phyloP scores from a whole-genome alignment of 2,797 vertebrate species.

The Notamacropus eugenii region DNA sequence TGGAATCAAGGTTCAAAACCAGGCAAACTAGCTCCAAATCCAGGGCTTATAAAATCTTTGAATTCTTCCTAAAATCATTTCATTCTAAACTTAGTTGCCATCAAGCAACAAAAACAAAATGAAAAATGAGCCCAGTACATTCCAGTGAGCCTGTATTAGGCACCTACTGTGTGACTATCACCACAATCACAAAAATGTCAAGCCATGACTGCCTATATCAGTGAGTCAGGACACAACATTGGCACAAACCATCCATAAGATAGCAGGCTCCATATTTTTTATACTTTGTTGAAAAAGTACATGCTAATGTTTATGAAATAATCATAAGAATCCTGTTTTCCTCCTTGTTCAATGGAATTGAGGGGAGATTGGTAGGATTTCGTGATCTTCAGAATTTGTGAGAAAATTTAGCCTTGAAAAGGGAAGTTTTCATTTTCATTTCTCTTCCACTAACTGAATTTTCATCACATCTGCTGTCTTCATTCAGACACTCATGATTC shows the following conservation, averaged over 20 bases:
- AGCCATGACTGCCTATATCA: neutral
- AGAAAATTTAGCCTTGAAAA: neutral
- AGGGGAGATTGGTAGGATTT: neutral
- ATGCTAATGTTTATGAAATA: neutral
- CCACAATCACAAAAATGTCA: neutral
- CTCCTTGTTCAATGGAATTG: neutral
- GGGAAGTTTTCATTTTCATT: neutral
- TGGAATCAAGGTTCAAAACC: neutral
- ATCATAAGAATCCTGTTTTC: neutral
- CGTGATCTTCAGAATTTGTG: neutral
- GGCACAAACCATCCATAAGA: neutral
- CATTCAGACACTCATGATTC: neutral
- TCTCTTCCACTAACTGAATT: neutral
- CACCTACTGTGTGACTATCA: neutral
- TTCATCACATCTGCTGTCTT: neutral
- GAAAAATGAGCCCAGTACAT: neutral
- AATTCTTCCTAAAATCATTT: neutral
- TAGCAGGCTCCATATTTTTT: neutral
- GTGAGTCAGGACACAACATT: neutral
- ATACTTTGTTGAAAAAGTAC: neutral
- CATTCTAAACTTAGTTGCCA: neutral
- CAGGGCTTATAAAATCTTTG: neutral
- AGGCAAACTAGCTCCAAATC: neutral
- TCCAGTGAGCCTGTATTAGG: neutral
- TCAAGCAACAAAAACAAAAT: neutral